Evolutionary conservation across 2,113 vertebrate genomes (phyloP).

Genomic region (Corythornis cristatus): DNA sequence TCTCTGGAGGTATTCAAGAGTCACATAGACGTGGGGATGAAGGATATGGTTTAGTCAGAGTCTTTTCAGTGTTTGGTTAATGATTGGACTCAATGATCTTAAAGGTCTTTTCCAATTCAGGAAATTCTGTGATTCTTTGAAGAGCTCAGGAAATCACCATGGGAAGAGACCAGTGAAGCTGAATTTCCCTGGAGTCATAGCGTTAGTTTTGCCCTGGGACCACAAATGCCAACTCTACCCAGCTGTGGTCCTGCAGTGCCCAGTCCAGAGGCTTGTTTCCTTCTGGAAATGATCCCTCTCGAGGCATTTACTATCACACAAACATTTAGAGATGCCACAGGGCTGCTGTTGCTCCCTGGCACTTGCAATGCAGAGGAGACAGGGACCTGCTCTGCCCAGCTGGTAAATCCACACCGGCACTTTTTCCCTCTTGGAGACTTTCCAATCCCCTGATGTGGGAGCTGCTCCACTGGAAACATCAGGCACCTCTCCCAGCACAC

Average conservation of each 20-base stretch:
- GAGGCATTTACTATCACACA: neutral
- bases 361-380: rapidly evolving
- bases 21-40: too few species aligned
- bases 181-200: neutral
- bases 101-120: too few species aligned
- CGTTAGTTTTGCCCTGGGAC: neutral
- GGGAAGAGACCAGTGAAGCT: neutral
- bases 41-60: too few species aligned
- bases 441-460: neutral
- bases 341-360: neutral
- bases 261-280: neutral
- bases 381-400: neutral
- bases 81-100: too few species aligned
- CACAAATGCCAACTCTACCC: neutral
- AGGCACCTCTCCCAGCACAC: neutral
- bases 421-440: neutral
- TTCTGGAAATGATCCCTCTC: neutral
- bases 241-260: neutral
- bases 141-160: neutral
- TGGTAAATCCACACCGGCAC: neutral
- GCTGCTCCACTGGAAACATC: neutral
- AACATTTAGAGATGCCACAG: neutral
- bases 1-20: too few species aligned
- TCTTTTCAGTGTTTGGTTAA: too few species aligned
- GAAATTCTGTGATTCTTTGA: too few species aligned